phyloP scores from a whole-genome alignment of 1,140 invertebrate species.

The Chrysomallon squamiferum region DNA sequence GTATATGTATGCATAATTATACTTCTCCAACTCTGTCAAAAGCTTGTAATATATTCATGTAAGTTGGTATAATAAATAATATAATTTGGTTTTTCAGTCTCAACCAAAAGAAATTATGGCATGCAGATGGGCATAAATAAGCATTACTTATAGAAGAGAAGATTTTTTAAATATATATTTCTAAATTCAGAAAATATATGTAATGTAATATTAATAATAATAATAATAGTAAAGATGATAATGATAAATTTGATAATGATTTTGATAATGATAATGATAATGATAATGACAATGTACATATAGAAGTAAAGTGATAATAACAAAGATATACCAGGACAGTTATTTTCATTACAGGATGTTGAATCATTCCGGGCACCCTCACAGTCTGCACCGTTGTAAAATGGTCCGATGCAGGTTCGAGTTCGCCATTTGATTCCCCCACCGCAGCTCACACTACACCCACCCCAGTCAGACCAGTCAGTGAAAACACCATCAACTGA shows the following conservation, averaged over 20 bases:
- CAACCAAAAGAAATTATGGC: no score
- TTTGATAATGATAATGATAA: background rate
- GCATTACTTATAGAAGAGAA: no score
- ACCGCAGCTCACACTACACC: slow-evolving; percentile 87
- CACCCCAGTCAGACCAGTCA: slow-evolving; percentile 78
- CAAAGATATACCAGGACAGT: background rate
- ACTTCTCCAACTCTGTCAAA: no score
- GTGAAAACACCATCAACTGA: slow-evolving; percentile 50
- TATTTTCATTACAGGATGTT: slow-evolving; percentile 35
- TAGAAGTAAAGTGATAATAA: no score
- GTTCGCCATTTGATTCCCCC: slow-evolving; percentile 79
- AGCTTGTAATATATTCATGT: no score
- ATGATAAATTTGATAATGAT: no score
- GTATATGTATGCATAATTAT: no score
- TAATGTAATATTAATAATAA: background rate
- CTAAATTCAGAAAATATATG: no score
- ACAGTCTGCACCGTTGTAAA: slow-evolving; percentile 38
- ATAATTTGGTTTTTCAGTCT: no score
- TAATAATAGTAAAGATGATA: background rate
- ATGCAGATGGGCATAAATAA: no score
- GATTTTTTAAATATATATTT: no score
- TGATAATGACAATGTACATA: background rate
- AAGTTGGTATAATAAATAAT: no score
- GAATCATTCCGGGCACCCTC: slow-evolving; percentile 21
- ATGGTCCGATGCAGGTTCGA: slow-evolving; percentile 34